Conservation (phyloP, 2,888 invertebrate genomes). For the Plagodis dolabraria region DNA sequence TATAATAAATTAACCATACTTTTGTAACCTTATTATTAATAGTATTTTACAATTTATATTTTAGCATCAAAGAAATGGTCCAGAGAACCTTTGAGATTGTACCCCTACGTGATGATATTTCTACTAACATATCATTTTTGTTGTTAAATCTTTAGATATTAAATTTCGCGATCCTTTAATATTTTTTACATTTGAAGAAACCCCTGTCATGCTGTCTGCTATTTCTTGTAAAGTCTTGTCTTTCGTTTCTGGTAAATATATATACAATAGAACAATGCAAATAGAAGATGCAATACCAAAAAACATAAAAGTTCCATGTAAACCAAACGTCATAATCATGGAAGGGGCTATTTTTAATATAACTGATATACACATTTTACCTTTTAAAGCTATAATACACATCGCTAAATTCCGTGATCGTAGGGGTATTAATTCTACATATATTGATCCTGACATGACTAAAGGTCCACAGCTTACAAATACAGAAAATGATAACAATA, state of each 20-base stretch:
- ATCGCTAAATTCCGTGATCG: slow-evolving; percentile 43
- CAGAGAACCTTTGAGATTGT: too few species aligned
- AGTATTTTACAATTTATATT: too few species aligned
- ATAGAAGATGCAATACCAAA: slow-evolving; percentile 40
- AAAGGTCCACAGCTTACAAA: slow-evolving; percentile 50
- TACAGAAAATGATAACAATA: slow-evolving; percentile 45
- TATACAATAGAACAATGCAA: slow-evolving; percentile 37
- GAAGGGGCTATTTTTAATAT: slow-evolving; percentile 46
- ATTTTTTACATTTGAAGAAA: not conserved
- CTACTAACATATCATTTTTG: not conserved
- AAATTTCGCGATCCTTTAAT: not conserved
- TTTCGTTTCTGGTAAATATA: slow-evolving; percentile 57
- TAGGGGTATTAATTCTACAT: slow-evolving; percentile 46
- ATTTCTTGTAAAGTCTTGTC: slow-evolving; percentile 57
- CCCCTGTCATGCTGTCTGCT: slow-evolving; percentile 1
- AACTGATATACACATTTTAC: slow-evolving; percentile 23
- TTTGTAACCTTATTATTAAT: too few species aligned
- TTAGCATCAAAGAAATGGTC: too few species aligned
- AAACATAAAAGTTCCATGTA: slow-evolving; percentile 47
- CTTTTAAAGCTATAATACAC: slow-evolving; percentile 28
- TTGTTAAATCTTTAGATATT: not conserved
- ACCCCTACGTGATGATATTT: too few species aligned
- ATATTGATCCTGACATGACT: slow-evolving; percentile 41
- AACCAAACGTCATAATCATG: slow-evolving; percentile 40
- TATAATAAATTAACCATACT: too few species aligned